Evolutionary conservation across 2,797 vertebrate species (phyloP).

Genomic region (Rhabdomys pumilio): DNA sequence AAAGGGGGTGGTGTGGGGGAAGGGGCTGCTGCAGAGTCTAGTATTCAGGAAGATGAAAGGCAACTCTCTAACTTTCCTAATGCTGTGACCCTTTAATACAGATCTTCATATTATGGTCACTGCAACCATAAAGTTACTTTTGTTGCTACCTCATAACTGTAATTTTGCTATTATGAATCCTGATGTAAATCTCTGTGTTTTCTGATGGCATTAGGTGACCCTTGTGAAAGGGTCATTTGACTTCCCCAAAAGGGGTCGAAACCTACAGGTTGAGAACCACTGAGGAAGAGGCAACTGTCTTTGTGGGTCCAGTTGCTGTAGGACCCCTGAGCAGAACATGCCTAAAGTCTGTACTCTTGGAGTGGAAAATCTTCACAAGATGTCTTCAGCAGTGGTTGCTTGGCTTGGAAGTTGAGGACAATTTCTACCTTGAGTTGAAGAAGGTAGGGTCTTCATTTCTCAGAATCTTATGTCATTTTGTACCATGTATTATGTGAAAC

Average conservation of each 20-base stretch:
- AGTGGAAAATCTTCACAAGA: not conserved
- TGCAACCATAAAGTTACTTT: not conserved
- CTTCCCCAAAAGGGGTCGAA: not conserved
- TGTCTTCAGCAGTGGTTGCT: not conserved
- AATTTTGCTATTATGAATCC: not conserved
- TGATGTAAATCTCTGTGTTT: not conserved
- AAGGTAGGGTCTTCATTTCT: not conserved
- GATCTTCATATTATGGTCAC: not conserved
- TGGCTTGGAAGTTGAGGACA: not conserved
- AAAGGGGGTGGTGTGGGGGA: not conserved
- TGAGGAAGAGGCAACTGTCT: not conserved
- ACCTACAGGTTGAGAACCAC: not conserved
- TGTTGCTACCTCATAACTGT: not conserved
- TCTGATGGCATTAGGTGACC: not conserved
- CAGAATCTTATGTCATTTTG: not conserved
- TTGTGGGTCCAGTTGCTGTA: not conserved
- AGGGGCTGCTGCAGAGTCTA: not conserved
- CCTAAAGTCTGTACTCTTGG: not conserved
- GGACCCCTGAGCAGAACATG: not conserved
- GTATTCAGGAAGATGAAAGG: not conserved
- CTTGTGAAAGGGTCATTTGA: not conserved
- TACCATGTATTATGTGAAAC: not conserved
- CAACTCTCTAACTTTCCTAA: not conserved
- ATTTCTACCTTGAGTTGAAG: not conserved
- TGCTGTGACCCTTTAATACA: not conserved